A percentile compares a stretch with the other conserved stretches of the same genome.
phyloP scores from a whole-genome alignment of 1,140 invertebrate species.

The Rhyzopertha dominica region DNA sequence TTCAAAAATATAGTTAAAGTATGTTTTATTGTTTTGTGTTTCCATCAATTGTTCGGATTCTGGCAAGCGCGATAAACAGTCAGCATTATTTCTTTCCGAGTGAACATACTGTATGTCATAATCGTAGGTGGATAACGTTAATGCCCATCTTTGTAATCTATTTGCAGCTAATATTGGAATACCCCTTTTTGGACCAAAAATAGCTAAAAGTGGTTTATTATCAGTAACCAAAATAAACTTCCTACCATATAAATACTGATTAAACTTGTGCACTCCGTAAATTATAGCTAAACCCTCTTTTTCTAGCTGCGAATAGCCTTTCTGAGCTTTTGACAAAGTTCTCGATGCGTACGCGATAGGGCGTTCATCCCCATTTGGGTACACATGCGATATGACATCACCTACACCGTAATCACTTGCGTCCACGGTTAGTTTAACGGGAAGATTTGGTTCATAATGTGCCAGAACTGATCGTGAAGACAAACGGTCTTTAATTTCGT shows the following conservation, averaged over 20 bases:
- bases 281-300: constrained; percentile 26
- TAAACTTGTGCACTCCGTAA: constrained; percentile 18
- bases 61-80: too few species aligned
- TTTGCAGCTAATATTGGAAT: too few species aligned
- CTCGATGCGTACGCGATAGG: constrained; percentile 25
- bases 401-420: constrained; percentile 13
- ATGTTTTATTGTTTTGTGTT: too few species aligned
- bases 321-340: constrained; percentile 16
- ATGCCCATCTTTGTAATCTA: too few species aligned
- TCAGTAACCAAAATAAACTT: constrained; percentile 48
- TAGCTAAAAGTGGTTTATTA: constrained; percentile 34
- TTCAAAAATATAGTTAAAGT: too few species aligned
- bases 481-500: constrained; percentile 28
- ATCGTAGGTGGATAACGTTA: too few species aligned
- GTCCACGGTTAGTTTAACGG: constrained; percentile 14
- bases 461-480: constrained; percentile 23
- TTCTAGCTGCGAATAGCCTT: constrained; percentile 27
- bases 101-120: too few species aligned
- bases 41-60: too few species aligned
- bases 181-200: constrained; percentile 9
- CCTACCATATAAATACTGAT: constrained; percentile 44
- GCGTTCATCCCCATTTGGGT: constrained; percentile 15
- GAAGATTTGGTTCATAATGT: constrained; percentile 13
- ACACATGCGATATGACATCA: constrained; percentile 13
- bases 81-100: too few species aligned